phyloP scores from a whole-genome alignment of 2,888 invertebrate species.

The Pyralis farinalis region DNA sequence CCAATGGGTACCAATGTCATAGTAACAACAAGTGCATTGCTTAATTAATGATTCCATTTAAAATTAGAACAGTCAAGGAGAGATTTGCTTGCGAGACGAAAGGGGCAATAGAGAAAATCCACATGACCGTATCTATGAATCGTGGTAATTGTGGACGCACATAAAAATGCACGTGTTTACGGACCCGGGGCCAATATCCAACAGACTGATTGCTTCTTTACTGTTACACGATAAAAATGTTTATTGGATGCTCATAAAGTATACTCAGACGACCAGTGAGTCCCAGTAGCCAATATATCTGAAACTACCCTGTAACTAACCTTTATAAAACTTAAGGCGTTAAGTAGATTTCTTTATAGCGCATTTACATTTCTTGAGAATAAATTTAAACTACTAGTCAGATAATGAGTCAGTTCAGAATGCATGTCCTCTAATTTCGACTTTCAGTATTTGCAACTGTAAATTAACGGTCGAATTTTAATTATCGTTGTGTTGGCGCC shows the following conservation, averaged over 20 bases:
- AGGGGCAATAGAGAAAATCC: not conserved
- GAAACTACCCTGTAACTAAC: constrained; percentile 71
- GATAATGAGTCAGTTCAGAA: no score
- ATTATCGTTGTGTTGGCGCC: not conserved
- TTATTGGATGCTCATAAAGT: constrained; percentile 77
- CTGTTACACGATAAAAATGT: constrained; percentile 78
- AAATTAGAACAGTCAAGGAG: no score
- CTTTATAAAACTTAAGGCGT: constrained; percentile 54
- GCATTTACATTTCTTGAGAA: not conserved
- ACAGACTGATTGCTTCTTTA: constrained; percentile 80
- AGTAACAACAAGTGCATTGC: no score
- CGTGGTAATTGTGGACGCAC: constrained; percentile 53
- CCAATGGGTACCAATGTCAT: no score
- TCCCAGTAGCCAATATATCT: constrained; percentile 76
- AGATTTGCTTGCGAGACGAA: not conserved
- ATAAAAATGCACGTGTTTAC: constrained; percentile 79
- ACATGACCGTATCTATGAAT: constrained; percentile 33
- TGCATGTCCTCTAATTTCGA: no score
- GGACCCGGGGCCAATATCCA: constrained; percentile 74
- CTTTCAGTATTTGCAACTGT: no score
- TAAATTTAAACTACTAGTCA: no score
- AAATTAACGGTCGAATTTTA: no score
- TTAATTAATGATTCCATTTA: no score
- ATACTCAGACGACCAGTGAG: constrained; percentile 69
- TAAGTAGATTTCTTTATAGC: not conserved